Base-by-base conservation (phyloP, 2,888 invertebrate species). In the Aporophyla lueneburgensis region DNA sequence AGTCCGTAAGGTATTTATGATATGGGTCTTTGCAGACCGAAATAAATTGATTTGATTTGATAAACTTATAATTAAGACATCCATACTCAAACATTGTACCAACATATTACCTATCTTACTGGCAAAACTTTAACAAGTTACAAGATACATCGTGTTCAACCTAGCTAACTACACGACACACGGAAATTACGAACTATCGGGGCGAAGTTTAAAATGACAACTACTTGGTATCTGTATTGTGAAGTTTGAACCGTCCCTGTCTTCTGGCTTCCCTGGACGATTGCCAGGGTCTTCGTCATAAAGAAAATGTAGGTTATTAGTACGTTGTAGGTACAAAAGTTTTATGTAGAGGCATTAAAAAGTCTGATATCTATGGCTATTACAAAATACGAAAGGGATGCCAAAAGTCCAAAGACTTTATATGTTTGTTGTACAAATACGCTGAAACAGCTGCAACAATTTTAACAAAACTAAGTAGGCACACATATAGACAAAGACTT, bases 111-210 rank as follows among this genome's bases (percentile, higher is more conserved):
- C 21, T 58, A 33, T 67, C 46, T 49, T 33, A 43, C n/a, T 40
- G 58, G 61, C 66, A 62, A 54, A 81, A 79, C 76, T 80, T 82
- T 51, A 49, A 58, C 40, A 79, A 75, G 56, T 54, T 54, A 56
- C 59, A 65, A 76, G 70, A 66, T 77, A 61, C 70, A 66, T 82
- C 67, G 56, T 6, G 56, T 33, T 43, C 54, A 10, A 33, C 33
- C 21, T 14, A 51, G 27, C 65, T 24, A 40, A 78, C 56, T 49
- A 54, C 2, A 24, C 62, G 79, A 76, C 79, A 77, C 59, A 56
- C 73, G 81, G 81, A 81, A 74, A 81, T 81, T 81, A 69, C 69
- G 14, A 81, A 66, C 80, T 73, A 83, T 66, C 49, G 27, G 21
- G 1, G 5, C 24, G 24, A 80, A 77, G 59, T 80, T 80, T 77